Evolutionary conservation across 2,888 invertebrate species (phyloP).

Genomic region (Tetanocera ferruginea): DNA sequence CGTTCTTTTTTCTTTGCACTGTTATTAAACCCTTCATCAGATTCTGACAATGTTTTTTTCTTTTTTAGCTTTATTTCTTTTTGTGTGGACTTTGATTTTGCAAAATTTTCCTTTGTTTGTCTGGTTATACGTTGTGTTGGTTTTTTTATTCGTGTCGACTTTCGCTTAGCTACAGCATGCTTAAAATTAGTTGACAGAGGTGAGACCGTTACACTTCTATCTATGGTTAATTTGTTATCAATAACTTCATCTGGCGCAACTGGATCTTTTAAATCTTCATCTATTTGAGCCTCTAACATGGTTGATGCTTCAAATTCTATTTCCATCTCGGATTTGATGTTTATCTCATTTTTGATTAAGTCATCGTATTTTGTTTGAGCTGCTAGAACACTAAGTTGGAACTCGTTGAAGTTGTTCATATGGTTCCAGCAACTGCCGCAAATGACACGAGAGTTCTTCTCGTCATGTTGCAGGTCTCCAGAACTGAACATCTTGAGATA

Average conservation of each 20-base stretch:
- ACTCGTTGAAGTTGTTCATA: constrained; percentile 39
- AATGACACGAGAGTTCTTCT: constrained; percentile 40
- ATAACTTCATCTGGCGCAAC: not conserved
- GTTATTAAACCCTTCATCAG: not conserved
- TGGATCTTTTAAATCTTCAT: not conserved
- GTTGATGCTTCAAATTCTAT: not conserved
- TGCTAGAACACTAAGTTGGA: constrained; percentile 32
- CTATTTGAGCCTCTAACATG: constrained; percentile 10
- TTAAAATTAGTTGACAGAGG: not conserved
- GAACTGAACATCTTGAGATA: not conserved
- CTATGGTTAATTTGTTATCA: not conserved
- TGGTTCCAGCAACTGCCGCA: constrained; percentile 41
- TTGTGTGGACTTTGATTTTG: not conserved
- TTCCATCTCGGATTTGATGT: not conserved
- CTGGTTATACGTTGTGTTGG: not conserved
- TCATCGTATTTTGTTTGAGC: constrained; percentile 35
- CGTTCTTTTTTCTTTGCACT: constrained; percentile 41
- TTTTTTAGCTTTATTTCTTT: constrained; percentile 34
- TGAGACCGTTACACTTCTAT: not conserved
- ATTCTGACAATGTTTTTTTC: constrained; percentile 35
- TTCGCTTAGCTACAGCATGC: not conserved
- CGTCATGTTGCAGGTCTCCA: constrained; percentile 11
- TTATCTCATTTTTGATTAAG: not conserved
- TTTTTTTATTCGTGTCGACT: not conserved
- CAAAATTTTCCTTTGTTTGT: not conserved